Base-by-base conservation (phyloP, 2,888 invertebrate genomes). In the Zaprionus bogoriensis region DNA sequence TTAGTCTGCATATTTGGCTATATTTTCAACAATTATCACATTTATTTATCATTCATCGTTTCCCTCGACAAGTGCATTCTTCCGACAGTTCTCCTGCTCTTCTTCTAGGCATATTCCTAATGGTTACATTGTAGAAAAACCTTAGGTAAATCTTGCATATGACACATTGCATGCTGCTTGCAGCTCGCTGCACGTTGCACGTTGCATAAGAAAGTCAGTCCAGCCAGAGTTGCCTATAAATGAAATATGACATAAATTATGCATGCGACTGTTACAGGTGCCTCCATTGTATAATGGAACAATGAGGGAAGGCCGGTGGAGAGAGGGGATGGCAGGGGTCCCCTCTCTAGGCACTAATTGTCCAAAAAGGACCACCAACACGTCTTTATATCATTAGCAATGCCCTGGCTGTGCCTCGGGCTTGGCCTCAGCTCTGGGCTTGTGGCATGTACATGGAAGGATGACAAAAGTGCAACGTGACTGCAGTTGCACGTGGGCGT, bases 381-480 rank as follows among this genome's bases (percentile, higher is more conserved):
- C 80, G 77, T 69, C 84, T 70, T 73, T 55, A 62, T 70, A 74
- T 74, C 84, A 87, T 87, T 87, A 87, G 77, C 66, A 70, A 84
- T 77, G 67, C 77, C 63, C 67, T 36, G 32, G 3, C 66, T 36
- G 53, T 45, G 39, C 61, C 45, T 48, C 48, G 59, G 41, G 5
- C 46, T 14, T 48, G 47, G 45, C 28, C 28, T 17, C 53, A 45
- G 45, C 23, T 38, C 23, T 41, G 12, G 30, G 54, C 38, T 47
- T 54, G 57, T 65, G 61, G 27, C 73, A 57, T 63, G 54, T 20
- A 64, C 60, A 54, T n/a, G n/a, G 67, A 80, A 86, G 87, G 80
- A 87, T 80, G 80, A 87, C 84, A 80, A 87, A 60, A 77, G 62
- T 84, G 80, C 80, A 81, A 81, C 80, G 87, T 81, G 85, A 87